Base-by-base conservation (phyloP, 2,113 vertebrate species). In the Morone saxatilis region DNA sequence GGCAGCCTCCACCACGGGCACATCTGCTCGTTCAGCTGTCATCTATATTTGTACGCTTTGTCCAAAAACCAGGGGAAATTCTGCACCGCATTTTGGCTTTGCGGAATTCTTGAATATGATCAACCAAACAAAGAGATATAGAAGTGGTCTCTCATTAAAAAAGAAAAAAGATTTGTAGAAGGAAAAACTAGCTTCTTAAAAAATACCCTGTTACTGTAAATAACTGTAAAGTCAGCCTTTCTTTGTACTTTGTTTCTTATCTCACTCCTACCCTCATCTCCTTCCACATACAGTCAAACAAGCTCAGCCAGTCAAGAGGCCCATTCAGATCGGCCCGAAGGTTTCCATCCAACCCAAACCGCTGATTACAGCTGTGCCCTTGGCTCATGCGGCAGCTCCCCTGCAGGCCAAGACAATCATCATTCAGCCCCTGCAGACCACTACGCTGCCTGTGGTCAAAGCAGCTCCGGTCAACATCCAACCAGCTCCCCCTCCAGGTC, bases 401-500 rank as follows among this genome's bases (percentile, higher is more conserved):
- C 89, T 97, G 78, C 95, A 97, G 73, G 86, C 96, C 16, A 99
- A 99, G 94, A 95, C 97, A 51, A 97, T 99, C 88, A 96, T 99
- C 92, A 96, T 99, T 80, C 98, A 98, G 92, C 95, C 97, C 5
- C 80, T 99, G 62, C 96, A 97, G 78, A 92, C 96, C 0, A 88
- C 96, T 0, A 90, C 98, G 36, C 66, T 98, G 81, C 96, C 97
- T 0, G 61, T 97, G 80, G 88, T 96, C 45, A 98, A 98, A 90
- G 95, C 95, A 54, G 88, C 95, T 1, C 96, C 96, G 0, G 84
- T 98, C 82, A 95, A 93, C 51, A 96, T 99, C 76, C 97, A 97
- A 75, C 96, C 97, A 70, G 96, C 97, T 0, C 96, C 95, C 70
- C 77, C 94, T 71, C 90, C 96, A 96, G 97, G 98, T 99, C 84